A percentile compares a stretch with the other conserved stretches of the same genome.
Evolutionary conservation across 2,797 vertebrate species (phyloP).

Genomic region (Helarctos malayanus): DNA sequence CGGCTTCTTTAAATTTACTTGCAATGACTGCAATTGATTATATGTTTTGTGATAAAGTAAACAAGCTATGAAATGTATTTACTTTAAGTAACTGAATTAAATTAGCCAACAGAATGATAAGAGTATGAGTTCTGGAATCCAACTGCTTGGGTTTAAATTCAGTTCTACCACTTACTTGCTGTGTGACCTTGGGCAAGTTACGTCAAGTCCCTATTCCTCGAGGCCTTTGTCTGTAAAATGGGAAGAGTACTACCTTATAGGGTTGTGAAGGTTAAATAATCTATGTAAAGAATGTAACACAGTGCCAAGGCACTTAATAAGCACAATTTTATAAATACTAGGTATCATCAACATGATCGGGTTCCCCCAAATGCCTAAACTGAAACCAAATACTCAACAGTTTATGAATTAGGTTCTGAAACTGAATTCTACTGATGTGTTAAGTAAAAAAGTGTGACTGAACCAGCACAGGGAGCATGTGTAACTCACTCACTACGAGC

Average conservation of each 20-base stretch:
- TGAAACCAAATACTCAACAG: neutral
- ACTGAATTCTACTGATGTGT: neutral
- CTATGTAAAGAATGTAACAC: neutral
- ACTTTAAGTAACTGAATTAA: neutral
- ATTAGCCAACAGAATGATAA: neutral
- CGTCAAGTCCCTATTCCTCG: neutral
- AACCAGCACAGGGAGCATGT: neutral
- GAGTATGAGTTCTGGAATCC: rapidly evolving
- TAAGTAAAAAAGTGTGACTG: neutral
- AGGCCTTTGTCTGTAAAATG: neutral
- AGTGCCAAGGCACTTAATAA: neutral
- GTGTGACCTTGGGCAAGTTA: neutral
- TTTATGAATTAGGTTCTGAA: neutral
- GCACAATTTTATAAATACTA: neutral
- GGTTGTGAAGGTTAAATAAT: neutral
- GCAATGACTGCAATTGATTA: neutral
- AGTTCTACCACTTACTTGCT: neutral
- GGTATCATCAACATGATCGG: rapidly evolving
- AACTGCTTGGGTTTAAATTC: neutral
- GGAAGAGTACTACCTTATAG: neutral
- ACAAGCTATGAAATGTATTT: neutral
- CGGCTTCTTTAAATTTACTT: neutral
- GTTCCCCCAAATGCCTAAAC: neutral
- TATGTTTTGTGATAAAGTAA: neutral
- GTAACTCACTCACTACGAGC: neutral